Evolutionary conservation across 2,888 invertebrate species (phyloP), one percentile per base, ranked within the genome.

Genomic region (Tinea trinotella): DNA sequence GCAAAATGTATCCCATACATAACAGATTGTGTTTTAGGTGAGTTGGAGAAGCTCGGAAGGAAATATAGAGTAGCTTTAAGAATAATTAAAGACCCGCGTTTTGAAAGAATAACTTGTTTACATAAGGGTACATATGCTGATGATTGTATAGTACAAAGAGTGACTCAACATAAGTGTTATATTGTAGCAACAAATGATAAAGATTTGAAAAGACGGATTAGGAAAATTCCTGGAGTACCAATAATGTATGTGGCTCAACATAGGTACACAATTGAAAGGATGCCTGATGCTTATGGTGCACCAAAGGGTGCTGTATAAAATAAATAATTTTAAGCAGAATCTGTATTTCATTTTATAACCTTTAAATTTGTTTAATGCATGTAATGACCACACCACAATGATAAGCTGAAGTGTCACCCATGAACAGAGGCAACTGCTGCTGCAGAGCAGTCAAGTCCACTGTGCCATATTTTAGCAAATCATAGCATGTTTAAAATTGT

Each of bases 51-150:
- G 76, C 88, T 99, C 44, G 99, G 99, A 0, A 90, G 92, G 58
- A 98, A 97, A 71, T 99, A 97, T 75, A 92, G 96, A 72, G 91
- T 99, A 50, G 99, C 99, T 0, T 81, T 99, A 61, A 92, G 93
- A 66, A 97, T 99, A 57, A 94, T 97, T 36, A 98, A 97, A 69
- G 99, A 99, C 76, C 92, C 95, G 0, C 84, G 98, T 12, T 98
- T 99, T 82, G 94, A 98, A 76, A 89, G 98, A 59, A 87, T 99
- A 40, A 90, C 93, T 24, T 99, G 99, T 74, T 84, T 95, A 68
- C 99, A 99, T 73, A 97, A 97, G 76, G 99, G 99, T 17, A 98
- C 97, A 0, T 99, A 99, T 85, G 99, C 99, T 57, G 99, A 99
- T 82, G 99, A 99, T 77, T 99, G 99, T 74, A 87, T 99, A 55